Evolutionary conservation across 2,113 vertebrate genomes (phyloP).

Genomic region (Aptenodytes patagonicus): DNA sequence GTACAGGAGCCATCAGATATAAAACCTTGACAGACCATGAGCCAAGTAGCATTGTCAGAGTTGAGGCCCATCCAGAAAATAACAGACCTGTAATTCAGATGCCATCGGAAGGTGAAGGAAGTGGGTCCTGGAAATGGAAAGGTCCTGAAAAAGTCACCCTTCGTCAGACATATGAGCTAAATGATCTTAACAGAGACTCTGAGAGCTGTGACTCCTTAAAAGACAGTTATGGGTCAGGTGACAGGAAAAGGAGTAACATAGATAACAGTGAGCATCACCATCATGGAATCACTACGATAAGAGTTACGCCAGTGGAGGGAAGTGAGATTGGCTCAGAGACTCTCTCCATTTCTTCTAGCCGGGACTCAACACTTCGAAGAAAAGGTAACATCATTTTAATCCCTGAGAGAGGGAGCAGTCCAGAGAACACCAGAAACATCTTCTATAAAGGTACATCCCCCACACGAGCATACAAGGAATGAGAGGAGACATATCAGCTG

Average conservation of each 20-base stretch:
- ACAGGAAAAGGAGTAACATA: constrained; percentile 85
- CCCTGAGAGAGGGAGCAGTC: constrained; percentile 92
- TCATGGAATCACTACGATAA: constrained; percentile 88
- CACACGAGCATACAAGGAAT: constrained; percentile 89
- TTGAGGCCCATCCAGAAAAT: constrained; percentile 95
- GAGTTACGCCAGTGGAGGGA: constrained; percentile 91
- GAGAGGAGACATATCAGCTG: constrained; percentile 25
- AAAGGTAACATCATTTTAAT: constrained; percentile 94
- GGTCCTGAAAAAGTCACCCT: constrained; percentile 87
- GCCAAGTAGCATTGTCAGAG: constrained; percentile 85
- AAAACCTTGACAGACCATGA: constrained; percentile 87
- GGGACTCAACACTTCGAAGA: constrained; percentile 89
- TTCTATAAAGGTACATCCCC: constrained; percentile 98
- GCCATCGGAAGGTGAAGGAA: constrained; percentile 86
- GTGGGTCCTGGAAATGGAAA: constrained; percentile 95
- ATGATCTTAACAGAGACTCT: constrained; percentile 91
- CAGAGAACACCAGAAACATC: constrained; percentile 92
- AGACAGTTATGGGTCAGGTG: constrained; percentile 84
- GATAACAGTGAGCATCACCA: constrained; percentile 84
- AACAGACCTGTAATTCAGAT: constrained; percentile 87
- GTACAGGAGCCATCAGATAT: constrained; percentile 84
- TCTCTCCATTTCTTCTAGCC: constrained; percentile 87
- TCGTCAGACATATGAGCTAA: constrained; percentile 91
- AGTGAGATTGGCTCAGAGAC: constrained; percentile 85
- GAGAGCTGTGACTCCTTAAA: constrained; percentile 88